phyloP scores from a whole-genome alignment of 2,797 vertebrate genomes.

The Eupleurogrammus muticus region DNA sequence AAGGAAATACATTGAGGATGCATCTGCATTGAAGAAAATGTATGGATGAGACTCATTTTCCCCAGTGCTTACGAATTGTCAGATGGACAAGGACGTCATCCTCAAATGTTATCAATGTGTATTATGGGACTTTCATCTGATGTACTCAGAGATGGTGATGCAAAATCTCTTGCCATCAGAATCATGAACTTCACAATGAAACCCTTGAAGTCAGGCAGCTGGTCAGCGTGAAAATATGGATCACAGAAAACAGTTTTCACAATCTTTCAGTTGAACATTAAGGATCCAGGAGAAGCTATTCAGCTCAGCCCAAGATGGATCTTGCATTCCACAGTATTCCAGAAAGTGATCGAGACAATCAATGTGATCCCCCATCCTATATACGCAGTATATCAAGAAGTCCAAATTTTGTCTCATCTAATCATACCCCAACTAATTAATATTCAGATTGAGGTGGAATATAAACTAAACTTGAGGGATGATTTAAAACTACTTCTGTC shows the following conservation, averaged over 20 bases:
- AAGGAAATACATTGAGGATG: conserved; percentile 85
- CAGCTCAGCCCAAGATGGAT: conserved; percentile 87
- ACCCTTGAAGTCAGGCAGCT: conserved; percentile 81
- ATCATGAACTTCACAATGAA: conserved; percentile 88
- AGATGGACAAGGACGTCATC: conserved; percentile 64
- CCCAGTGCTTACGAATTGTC: conserved; percentile 80
- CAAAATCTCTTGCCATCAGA: conserved; percentile 86
- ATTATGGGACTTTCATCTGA: conserved; percentile 78
- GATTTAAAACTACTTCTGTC: no score
- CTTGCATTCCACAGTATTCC: conserved; percentile 73
- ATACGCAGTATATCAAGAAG: no score
- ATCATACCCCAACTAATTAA: no score
- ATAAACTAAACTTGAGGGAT: no score
- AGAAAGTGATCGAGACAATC: conserved; percentile 82
- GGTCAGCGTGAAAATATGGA: conserved; percentile 68
- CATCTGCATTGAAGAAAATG: conserved; percentile 86
- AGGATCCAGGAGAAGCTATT: conserved; percentile 87
- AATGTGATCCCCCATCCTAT: conserved; percentile 49
- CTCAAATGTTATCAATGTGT: conserved; percentile 23
- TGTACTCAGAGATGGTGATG: conserved; percentile 81
- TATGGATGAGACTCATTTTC: conserved; percentile 86
- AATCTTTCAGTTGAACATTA: conserved; percentile 84
- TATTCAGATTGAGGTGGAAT: no score
- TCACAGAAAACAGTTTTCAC: conserved; percentile 87
- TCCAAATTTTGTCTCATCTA: no score